Evolutionary conservation across 1,140 invertebrate genomes (phyloP).

Genomic region (Brachionus sp.): DNA sequence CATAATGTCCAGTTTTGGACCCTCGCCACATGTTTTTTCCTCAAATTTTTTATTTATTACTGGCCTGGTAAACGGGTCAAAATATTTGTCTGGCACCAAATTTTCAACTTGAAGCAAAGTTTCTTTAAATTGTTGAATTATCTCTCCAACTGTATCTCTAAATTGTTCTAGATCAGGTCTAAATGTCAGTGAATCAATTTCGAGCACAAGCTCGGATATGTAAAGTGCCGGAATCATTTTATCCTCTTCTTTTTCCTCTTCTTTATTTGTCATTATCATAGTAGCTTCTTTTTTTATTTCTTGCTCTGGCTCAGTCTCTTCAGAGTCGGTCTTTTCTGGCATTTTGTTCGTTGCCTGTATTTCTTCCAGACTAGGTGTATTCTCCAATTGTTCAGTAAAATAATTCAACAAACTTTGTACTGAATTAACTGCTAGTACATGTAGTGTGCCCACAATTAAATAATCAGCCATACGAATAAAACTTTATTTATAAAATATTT

Average conservation of each 20-base stretch:
- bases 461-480: constrained; percentile 73
- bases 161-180: constrained; percentile 53
- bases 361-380: constrained; percentile 61
- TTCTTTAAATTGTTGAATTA: constrained; percentile 48
- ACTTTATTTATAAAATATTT: constrained; percentile 57
- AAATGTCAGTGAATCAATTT: constrained; percentile 57
- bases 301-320: constrained; percentile 23
- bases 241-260: constrained; percentile 47
- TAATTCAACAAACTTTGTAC: constrained; percentile 64
- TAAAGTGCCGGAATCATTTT: constrained; percentile 50
- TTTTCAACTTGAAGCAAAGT: constrained; percentile 58
- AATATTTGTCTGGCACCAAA: constrained; percentile 58
- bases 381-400: constrained; percentile 64
- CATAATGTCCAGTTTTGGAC: constrained; percentile 66
- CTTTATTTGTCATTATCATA: constrained; percentile 57
- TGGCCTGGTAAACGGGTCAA: constrained; percentile 64
- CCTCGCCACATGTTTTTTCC: constrained; percentile 66
- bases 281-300: constrained; percentile 47
- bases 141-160: constrained; percentile 55
- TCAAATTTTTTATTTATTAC: constrained; percentile 71
- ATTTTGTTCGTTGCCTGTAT: constrained; percentile 54
- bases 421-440: constrained; percentile 67
- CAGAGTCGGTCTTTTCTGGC: constrained; percentile 48
- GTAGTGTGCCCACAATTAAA: constrained; percentile 68
- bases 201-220: constrained; percentile 58